These are phyloP conservation scores for Myodes glareolus DNA, from an alignment of 2,113 vertebrate species.

Conservation along the genomic window DNA sequence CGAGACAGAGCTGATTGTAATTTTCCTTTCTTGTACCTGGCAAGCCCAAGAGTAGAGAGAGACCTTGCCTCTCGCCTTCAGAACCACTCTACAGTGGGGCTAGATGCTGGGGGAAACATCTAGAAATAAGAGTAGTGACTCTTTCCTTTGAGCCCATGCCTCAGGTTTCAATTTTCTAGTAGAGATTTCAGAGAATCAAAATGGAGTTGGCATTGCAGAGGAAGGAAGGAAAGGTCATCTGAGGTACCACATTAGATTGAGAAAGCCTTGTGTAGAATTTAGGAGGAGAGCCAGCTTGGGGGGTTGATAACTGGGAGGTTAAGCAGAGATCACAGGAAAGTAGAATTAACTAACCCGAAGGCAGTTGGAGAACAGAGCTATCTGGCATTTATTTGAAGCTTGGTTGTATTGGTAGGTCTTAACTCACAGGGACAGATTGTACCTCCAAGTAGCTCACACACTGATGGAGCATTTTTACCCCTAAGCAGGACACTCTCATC, in stretches of 20 bases:
- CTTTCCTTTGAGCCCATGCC: neutral
- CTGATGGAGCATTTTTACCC: neutral
- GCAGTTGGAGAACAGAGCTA: neutral
- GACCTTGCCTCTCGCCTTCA: neutral
- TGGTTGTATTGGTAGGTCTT: neutral
- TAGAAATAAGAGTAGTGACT: conserved; percentile 7
- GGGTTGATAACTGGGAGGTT: neutral
- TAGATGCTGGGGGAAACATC: neutral
- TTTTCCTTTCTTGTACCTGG: conserved; percentile 47
- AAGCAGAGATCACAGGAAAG: neutral
- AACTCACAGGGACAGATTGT: neutral
- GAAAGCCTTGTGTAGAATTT: neutral
- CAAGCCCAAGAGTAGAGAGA: neutral
- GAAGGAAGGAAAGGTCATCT: neutral
- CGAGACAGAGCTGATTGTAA: neutral
- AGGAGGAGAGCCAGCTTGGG: neutral
- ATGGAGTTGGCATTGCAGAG: neutral
- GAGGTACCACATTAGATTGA: neutral
- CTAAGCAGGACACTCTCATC: neutral
- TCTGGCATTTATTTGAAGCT: neutral
- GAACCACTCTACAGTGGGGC: neutral
- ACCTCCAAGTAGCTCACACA: neutral
- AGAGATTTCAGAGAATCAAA: neutral
- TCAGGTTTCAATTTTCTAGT: conserved; percentile 34
- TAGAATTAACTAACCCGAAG: neutral